Base-by-base conservation (phyloP, 2,797 vertebrate genomes). In the Channallabes apus region DNA sequence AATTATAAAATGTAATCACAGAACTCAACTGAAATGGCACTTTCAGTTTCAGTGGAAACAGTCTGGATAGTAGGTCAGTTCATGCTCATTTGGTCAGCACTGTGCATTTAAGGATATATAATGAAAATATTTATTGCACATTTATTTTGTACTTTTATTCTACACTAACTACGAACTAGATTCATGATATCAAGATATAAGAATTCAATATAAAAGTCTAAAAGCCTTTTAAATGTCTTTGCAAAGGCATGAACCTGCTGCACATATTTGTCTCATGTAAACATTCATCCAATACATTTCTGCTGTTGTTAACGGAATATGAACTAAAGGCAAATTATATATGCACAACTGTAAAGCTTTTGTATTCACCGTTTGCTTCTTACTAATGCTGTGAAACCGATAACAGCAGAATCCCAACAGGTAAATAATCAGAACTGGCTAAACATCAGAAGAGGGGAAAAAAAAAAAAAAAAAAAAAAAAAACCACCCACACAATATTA, bases 41-140 rank as follows among this genome's bases (percentile, higher is more conserved):
- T 61, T 72, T 69, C 35, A 2, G 35, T 38, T 17, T 38, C 35
- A 35, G 32, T 32, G 67, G 6, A 29, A 77, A 12, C 58, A 24
- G n/a, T 24, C 38, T 41, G 12, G 41, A 41, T 7, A 18, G 14
- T 15, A 24, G 27, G 22, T 24, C 20, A 7, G 89, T 91, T 91
- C 91, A 89, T 82, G 91, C 89, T 90, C 88, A 68, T 68, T 7
- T 88, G 84, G 83, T 82, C 46, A 56, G 87, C 56, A 75, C 3
- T 54, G 6, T 82, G 15, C 27, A 69, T 83, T 71, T 38, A 54
- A 86, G 73, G 72, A 89, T 90, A 58, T 84, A 86, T 86, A 91
- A 71, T 83, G 73, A 91, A 80, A 91, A 90, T 91, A 93, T 90
- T 93, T 94, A 93, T 93, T 92, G 88, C 93, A 91, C 89, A 92